Evolutionary conservation across 2,888 invertebrate genomes (phyloP).

Genomic region (Pimpla rufipes): DNA sequence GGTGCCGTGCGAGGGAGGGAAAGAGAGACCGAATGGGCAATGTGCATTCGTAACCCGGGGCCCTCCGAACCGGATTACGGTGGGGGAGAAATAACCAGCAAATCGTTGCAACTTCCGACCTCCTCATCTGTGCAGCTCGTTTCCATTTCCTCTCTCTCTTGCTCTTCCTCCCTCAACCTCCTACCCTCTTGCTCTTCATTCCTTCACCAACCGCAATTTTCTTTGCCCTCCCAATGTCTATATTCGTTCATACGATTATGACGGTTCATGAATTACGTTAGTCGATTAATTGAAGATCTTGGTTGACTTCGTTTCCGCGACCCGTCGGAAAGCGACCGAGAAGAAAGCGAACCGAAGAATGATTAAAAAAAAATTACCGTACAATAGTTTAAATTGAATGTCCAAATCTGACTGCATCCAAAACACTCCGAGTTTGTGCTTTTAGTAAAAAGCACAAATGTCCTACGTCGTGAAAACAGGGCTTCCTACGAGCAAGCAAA

Average conservation of each 20-base stretch:
- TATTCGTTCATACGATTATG: too few relatives aligned
- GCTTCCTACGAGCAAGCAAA: too few relatives aligned
- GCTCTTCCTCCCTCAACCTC: not conserved
- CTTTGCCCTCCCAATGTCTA: not conserved
- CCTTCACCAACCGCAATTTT: not conserved
- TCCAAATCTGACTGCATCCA: too few relatives aligned
- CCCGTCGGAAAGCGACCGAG: too few relatives aligned
- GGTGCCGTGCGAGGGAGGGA: constrained; percentile 14
- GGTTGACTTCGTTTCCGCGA: too few relatives aligned
- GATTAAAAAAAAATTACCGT: too few relatives aligned
- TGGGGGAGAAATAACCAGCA: not conserved
- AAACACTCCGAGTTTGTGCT: too few relatives aligned
- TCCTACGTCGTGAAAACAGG: too few relatives aligned
- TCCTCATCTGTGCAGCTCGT: not conserved
- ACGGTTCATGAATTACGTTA: too few relatives aligned
- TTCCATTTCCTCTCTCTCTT: not conserved
- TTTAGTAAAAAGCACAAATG: too few relatives aligned
- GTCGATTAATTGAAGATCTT: not conserved
- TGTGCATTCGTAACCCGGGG: constrained; percentile 53
- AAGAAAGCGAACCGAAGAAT: too few relatives aligned
- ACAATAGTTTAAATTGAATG: too few relatives aligned
- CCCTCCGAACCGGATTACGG: not conserved
- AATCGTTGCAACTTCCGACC: constrained; percentile 9
- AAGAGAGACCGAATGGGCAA: constrained; percentile 53
- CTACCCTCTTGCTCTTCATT: not conserved